Evolutionary conservation across 2,113 vertebrate genomes (phyloP).

Genomic region (Pheucticus melanocephalus): DNA sequence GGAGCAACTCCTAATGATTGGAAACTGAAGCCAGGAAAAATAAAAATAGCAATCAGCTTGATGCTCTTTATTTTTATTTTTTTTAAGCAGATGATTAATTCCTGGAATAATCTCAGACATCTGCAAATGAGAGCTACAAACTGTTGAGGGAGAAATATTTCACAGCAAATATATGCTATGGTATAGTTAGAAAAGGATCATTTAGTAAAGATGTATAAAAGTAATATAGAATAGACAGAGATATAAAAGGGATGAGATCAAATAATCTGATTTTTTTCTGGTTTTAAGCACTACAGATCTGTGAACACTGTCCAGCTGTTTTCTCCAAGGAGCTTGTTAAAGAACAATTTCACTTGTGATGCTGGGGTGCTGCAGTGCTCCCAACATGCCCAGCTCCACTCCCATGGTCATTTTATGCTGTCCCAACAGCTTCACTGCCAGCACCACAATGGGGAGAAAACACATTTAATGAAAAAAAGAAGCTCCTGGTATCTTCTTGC

Average conservation of each 20-base stretch:
- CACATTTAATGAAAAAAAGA: neutral
- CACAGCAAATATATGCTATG: neutral
- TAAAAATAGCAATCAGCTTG: constrained; percentile 54
- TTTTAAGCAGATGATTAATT: constrained; percentile 15
- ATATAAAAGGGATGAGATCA: neutral
- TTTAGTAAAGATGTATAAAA: neutral
- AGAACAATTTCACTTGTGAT: neutral
- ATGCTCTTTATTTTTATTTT: neutral
- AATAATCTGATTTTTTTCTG: neutral
- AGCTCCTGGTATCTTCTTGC: neutral
- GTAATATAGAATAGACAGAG: neutral
- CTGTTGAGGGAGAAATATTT: neutral
- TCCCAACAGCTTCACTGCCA: neutral
- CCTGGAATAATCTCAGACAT: neutral
- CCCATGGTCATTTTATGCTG: no score
- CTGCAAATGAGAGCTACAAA: constrained; percentile 14
- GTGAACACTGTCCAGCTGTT: neutral
- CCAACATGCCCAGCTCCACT: neutral
- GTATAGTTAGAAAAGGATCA: neutral
- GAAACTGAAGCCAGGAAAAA: constrained; percentile 56
- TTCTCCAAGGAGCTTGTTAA: neutral
- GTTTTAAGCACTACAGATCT: neutral
- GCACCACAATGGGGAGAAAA: neutral
- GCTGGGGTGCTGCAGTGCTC: neutral
- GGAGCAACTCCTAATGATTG: constrained; percentile 1